These are phyloP conservation scores for Platyrinchus mystaceus DNA, from an alignment of 2,797 vertebrate species.

Conservation along the genomic window DNA sequence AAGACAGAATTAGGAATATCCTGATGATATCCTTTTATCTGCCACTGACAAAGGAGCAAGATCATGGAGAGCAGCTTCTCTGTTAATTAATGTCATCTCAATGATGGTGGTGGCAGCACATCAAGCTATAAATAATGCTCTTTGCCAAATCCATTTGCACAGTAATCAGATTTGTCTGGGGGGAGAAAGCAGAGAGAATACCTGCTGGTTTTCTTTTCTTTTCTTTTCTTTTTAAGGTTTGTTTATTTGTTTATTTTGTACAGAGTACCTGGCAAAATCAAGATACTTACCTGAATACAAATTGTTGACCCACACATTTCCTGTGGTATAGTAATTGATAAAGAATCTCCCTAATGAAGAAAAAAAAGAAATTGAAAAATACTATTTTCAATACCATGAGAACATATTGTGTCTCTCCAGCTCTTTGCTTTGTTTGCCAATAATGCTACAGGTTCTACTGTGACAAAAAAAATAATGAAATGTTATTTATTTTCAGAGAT, in stretches of 20 bases:
- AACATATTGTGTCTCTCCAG: neutral
- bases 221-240: neutral
- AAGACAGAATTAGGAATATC: neutral
- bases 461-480: neutral
- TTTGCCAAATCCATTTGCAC: neutral
- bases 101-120: neutral
- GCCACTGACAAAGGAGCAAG: neutral
- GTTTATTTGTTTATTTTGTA: neutral
- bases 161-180: neutral
- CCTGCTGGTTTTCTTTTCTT: neutral
- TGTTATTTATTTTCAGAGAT: neutral
- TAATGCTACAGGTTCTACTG: neutral
- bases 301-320: constrained; percentile 63
- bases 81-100: constrained; percentile 24
- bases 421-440: neutral
- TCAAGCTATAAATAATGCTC: constrained; percentile 25
- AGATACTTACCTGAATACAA: constrained; percentile 73
- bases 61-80: neutral
- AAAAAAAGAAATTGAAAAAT: neutral
- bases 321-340: constrained; percentile 40
- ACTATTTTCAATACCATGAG: neutral
- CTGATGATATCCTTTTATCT: neutral
- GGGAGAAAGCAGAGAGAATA: neutral
- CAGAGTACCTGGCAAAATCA: neutral
- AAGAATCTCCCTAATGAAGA: constrained; percentile 36